Percentiles rank a stretch among this genome's conserved stretches.
These are phyloP conservation scores for Ypsolopha scabrella DNA, from an alignment of 2,888 invertebrate genomes.

Conservation along the genomic window DNA sequence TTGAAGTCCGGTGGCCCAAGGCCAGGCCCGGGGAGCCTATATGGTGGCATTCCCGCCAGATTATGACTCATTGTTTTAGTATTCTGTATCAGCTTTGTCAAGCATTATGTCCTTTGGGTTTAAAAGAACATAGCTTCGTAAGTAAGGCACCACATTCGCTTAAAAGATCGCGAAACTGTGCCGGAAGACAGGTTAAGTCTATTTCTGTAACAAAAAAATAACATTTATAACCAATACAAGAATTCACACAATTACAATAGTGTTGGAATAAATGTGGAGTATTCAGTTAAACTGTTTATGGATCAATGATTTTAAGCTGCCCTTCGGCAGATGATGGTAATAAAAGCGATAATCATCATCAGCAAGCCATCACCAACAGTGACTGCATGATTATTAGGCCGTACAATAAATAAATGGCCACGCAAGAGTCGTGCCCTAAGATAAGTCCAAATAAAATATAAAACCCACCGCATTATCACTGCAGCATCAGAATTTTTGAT, in stretches of 20 bases:
- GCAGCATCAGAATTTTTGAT: slow-evolving; percentile 56
- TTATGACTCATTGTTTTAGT: slow-evolving; percentile 79
- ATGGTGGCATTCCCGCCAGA: slow-evolving; percentile 84
- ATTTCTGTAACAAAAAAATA: slow-evolving; percentile 60
- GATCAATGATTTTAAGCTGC: not conserved
- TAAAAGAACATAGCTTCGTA: slow-evolving; percentile 32
- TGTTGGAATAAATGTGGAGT: not conserved
- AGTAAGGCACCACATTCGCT: slow-evolving; percentile 52
- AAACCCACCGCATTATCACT: slow-evolving; percentile 66
- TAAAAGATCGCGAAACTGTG: slow-evolving; percentile 45
- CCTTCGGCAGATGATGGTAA: not conserved
- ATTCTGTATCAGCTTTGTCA: slow-evolving; percentile 44
- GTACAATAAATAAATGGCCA: not conserved
- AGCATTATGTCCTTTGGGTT: slow-evolving; percentile 33
- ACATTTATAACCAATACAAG: not conserved
- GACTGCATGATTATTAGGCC: not conserved
- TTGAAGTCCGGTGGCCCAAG: slow-evolving; percentile 80
- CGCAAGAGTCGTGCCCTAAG: slow-evolving; percentile 1
- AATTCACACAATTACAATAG: not conserved
- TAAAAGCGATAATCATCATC: not conserved
- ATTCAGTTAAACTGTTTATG: not conserved
- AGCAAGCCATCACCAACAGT: slow-evolving; percentile 1
- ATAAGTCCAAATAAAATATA: slow-evolving; percentile 23
- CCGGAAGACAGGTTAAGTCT: slow-evolving; percentile 54
- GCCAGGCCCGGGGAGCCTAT: slow-evolving; percentile 80